Base-by-base conservation (phyloP, 2,888 invertebrate genomes). In the Poecilobothrus nobilitatus region DNA sequence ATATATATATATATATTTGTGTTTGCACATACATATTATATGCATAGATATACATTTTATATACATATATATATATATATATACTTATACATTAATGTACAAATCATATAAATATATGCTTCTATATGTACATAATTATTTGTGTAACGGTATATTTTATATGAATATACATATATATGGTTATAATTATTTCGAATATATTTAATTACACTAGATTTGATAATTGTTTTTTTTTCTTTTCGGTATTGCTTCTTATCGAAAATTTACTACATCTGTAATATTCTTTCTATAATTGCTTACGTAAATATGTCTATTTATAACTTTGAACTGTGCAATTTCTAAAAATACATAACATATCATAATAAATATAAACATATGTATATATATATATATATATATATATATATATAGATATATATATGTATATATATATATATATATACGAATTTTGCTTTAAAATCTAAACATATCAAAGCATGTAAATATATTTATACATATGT, bases 251-350 rank as follows among this genome's bases (percentile, higher is more conserved):
- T 53, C 53, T 53, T 53, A 53, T 53, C 53, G 53, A 53, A 53
- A 53, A 53, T 53, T 10, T 53, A 2, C 53, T 53, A 53, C 53
- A 53, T 53, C 15, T 53, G n/a, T 53, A 53, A n/a, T 53, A 12
- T 15, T 37, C 12, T 12, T 12, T 37, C 6, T 53, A 53, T 53
- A 53, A 53, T 53, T 53, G 53, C 53, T 53, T 53, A 53, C 53
- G 53, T 53, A 53, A 53, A 53, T 53, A 12, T 37, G 27, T 53
- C 53, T 53, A 53, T 53, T n/a, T 53, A 18, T 53, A 53, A 53
- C 53, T 53, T 53, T 53, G 53, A 53, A 53, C 53, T 53, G 53
- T 53, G 53, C 53, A 53, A 53, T 53, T 53, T 53, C 18, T 53
- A 53, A 53, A 53, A 53, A 53, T 53, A 53, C 53, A 18, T 53